These are phyloP conservation scores for Morpho achilles DNA, from an alignment of 2,888 invertebrate genomes.

Conservation along the genomic window DNA sequence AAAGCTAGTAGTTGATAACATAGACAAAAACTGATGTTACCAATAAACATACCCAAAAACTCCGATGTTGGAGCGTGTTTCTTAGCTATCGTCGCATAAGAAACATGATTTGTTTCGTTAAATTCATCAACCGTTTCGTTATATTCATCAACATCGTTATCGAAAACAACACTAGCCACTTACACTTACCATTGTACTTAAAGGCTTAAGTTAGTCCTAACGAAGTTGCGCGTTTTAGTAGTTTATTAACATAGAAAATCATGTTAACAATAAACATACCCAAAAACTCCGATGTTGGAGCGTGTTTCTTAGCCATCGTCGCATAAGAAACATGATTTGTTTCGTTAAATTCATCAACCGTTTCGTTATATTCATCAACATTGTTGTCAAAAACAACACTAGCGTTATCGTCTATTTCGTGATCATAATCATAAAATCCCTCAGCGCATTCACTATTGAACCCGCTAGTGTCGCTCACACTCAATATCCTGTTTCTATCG, in stretches of 20 bases:
- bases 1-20: too few relatives aligned
- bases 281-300: constrained; percentile 21
- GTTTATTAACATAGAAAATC: too few relatives aligned
- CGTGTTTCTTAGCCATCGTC: constrained; percentile 33
- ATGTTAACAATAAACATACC: constrained; percentile 15
- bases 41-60: constrained; percentile 14
- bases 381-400: background rate
- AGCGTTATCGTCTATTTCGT: background rate
- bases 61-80: constrained; percentile 27
- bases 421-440: constrained; percentile 5
- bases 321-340: constrained; percentile 34
- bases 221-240: too few relatives aligned
- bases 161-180: background rate
- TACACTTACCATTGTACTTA: too few relatives aligned
- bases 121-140: constrained; percentile 12
- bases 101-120: constrained; percentile 20
- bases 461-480: background rate
- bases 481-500: constrained; percentile 14
- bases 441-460: constrained; percentile 14
- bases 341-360: background rate
- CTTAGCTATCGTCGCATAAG: constrained; percentile 39
- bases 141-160: constrained; percentile 6
- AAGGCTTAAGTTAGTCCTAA: too few relatives aligned
- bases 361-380: constrained; percentile 12
- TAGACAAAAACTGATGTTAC: background rate